Percentiles rank a stretch among this genome's conserved stretches.
Conservation (phyloP, 2,113 vertebrate genomes). For the Heloderma charlesbogerti region DNA sequence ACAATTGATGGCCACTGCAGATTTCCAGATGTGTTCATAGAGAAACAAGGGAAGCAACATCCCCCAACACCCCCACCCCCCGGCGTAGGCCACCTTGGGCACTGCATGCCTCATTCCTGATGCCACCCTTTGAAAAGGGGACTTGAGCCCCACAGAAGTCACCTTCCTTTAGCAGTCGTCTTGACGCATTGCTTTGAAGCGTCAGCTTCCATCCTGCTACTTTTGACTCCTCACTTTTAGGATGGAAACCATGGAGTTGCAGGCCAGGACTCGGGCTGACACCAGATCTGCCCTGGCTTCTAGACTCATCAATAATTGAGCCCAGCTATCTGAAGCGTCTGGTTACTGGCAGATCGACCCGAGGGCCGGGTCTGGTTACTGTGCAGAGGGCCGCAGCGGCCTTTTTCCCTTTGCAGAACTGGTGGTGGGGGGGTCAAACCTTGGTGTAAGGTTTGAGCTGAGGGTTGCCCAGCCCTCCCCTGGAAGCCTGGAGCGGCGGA, state of each 20-base stretch:
- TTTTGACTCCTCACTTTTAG: neutral
- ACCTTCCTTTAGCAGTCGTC: neutral
- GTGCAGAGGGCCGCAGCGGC: slow-evolving; percentile 50
- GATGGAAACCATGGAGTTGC: slow-evolving; percentile 36
- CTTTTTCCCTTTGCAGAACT: slow-evolving; percentile 12
- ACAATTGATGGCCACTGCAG: neutral
- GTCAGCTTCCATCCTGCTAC: too few relatives aligned
- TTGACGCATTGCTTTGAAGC: too few relatives aligned
- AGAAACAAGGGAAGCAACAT: neutral
- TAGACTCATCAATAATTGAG: slow-evolving; percentile 83
- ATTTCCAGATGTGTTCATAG: neutral
- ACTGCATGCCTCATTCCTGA: too few relatives aligned
- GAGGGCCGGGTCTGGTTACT: slow-evolving; percentile 73
- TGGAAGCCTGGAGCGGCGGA: neutral
- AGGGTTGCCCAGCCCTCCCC: neutral
- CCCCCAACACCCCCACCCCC: too few relatives aligned
- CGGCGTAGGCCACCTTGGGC: too few relatives aligned
- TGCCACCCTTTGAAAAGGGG: too few relatives aligned
- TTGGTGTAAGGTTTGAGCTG: neutral
- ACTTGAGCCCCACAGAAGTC: too few relatives aligned
- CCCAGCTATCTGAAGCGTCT: slow-evolving; percentile 59
- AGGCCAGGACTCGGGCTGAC: slow-evolving; percentile 58
- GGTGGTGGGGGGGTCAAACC: neutral
- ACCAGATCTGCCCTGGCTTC: slow-evolving; percentile 74
- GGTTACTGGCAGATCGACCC: slow-evolving; percentile 69